Evolutionary conservation across 2,797 vertebrate genomes (phyloP).

Genomic region (Mallotus villosus): DNA sequence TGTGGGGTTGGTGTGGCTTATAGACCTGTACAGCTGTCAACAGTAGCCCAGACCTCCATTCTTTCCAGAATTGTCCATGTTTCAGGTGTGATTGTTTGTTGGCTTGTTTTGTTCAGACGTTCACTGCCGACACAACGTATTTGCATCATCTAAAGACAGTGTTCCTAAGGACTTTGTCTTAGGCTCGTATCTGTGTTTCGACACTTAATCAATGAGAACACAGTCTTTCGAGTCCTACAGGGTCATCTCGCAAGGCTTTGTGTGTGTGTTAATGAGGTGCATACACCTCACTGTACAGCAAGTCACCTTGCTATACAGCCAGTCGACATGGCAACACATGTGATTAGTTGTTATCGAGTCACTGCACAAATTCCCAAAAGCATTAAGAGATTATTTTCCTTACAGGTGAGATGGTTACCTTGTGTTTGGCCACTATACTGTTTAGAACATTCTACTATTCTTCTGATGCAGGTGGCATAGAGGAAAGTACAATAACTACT

Average conservation of each 20-base stretch:
- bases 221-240: background rate
- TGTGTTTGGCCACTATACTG: background rate
- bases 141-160: background rate
- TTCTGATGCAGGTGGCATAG: background rate
- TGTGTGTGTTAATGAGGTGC: background rate
- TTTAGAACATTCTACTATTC: background rate
- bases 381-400: background rate
- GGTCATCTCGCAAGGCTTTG: background rate
- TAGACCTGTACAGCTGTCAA: too few relatives aligned
- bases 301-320: background rate
- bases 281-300: background rate
- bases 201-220: slow-evolving; percentile 3
- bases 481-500: too few relatives aligned
- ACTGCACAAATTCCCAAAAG: background rate
- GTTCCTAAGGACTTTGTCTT: background rate
- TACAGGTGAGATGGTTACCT: background rate
- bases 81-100: too few relatives aligned
- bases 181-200: background rate
- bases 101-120: too few relatives aligned
- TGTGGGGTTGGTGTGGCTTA: too few relatives aligned
- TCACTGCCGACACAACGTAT: too few relatives aligned
- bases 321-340: background rate
- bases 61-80: too few relatives aligned
- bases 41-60: too few relatives aligned
- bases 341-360: background rate